phyloP scores from a whole-genome alignment of 2,113 vertebrate species.

The Quiscalus mexicanus region DNA sequence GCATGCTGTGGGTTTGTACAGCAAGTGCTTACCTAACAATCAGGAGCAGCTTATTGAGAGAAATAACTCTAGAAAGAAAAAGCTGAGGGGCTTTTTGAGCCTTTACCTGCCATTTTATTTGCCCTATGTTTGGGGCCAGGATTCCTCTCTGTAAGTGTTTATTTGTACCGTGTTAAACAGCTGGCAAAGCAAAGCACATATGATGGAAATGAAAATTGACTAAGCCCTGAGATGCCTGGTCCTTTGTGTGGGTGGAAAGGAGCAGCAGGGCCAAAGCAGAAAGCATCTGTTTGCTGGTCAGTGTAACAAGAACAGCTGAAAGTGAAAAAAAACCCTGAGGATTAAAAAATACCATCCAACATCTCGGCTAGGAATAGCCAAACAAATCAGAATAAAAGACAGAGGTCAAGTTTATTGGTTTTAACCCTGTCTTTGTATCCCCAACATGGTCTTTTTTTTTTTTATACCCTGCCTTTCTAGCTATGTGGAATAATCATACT shows the following conservation, averaged over 20 bases:
- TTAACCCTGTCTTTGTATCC: not conserved
- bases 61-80: not conserved
- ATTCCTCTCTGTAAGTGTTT: not conserved
- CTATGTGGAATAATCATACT: not conserved
- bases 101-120: not conserved
- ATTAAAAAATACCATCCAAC: not conserved
- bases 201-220: not conserved
- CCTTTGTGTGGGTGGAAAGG: not conserved
- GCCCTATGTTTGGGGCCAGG: not conserved
- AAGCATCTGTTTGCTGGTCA: not conserved
- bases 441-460: rapidly evolving
- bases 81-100: not conserved
- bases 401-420: not conserved
- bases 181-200: not conserved
- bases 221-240: not conserved
- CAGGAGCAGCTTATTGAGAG: not conserved
- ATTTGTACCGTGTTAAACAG: not conserved
- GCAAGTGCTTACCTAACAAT: not conserved
- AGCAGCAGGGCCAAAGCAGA: not conserved
- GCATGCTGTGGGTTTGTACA: not conserved
- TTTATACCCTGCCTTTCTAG: not conserved
- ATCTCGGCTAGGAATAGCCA: not conserved
- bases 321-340: not conserved
- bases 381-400: not conserved
- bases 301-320: not conserved